Evolutionary conservation across 1,140 invertebrate species (phyloP).

Genomic region (Holotrichia oblita): DNA sequence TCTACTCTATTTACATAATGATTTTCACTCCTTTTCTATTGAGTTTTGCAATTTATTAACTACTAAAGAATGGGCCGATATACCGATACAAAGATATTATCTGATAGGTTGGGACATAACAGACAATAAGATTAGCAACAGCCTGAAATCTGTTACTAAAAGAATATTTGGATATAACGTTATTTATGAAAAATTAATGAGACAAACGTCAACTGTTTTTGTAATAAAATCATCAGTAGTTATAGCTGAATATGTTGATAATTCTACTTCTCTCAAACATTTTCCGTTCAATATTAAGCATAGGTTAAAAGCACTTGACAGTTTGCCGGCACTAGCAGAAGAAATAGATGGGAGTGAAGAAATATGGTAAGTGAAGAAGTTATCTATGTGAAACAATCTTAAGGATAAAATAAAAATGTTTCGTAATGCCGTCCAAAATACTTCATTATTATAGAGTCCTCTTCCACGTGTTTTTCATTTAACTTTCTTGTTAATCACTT

Average conservation of each 20-base stretch:
- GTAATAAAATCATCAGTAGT: background rate
- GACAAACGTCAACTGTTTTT: background rate
- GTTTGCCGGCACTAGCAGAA: background rate
- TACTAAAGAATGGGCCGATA: background rate
- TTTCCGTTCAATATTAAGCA: constrained; percentile 14
- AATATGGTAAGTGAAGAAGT: constrained; percentile 1
- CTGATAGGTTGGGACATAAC: constrained; percentile 13
- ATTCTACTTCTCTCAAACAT: background rate
- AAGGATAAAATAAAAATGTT: no score
- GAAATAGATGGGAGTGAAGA: background rate
- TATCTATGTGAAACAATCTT: no score
- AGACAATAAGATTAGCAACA: background rate
- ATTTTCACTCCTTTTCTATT: background rate
- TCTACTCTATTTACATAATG: constrained; percentile 33
- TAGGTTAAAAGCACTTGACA: background rate
- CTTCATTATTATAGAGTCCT: no score
- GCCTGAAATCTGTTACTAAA: background rate
- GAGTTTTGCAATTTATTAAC: constrained; percentile 5
- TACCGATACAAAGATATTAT: background rate
- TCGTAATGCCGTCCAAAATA: no score
- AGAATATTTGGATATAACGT: constrained; percentile 20
- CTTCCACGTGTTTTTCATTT: no score
- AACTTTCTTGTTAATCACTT: no score
- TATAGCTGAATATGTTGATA: constrained; percentile 9
- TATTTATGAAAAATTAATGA: constrained; percentile 17